A percentile compares a stretch with the other conserved stretches of the same genome.
phyloP scores from a whole-genome alignment of 2,113 vertebrate species.

The Sterna hirundo region DNA sequence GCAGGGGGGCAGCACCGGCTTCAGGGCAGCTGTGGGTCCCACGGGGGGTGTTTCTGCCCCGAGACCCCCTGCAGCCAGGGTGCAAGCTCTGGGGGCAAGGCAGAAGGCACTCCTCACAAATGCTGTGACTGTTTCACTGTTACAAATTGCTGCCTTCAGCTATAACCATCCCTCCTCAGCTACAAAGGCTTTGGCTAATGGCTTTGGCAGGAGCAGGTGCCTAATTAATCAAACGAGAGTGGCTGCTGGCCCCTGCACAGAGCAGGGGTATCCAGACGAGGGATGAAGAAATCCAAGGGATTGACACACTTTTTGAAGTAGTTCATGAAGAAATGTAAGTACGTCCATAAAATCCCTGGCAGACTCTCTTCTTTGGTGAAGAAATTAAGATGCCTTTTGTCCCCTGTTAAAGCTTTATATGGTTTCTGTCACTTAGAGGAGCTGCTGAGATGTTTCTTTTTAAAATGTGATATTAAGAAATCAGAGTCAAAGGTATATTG shows the following conservation, averaged over 20 bases:
- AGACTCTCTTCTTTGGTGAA: neutral
- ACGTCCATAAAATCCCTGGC: neutral
- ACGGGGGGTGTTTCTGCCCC: fast-evolving
- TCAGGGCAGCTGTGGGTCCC: neutral
- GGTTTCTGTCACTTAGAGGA: neutral
- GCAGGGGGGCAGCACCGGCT: fast-evolving
- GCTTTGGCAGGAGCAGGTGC: neutral
- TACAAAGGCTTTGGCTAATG: neutral
- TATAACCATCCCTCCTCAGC: neutral
- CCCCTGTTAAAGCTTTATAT: neutral
- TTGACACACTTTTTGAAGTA: neutral
- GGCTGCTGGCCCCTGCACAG: neutral
- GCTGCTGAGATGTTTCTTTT: neutral
- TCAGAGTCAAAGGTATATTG: neutral
- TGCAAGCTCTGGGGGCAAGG: fast-evolving
- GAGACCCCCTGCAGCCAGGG: fast-evolving
- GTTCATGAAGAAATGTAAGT: neutral
- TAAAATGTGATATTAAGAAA: neutral
- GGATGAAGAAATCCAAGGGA: neutral
- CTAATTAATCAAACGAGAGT: neutral
- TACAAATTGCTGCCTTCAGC: neutral
- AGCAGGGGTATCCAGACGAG: neutral
- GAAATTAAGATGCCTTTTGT: neutral
- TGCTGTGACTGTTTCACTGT: neutral
- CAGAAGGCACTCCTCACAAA: neutral